Base-by-base conservation (phyloP, 1,140 invertebrate genomes). In the Eumaeus atala region DNA sequence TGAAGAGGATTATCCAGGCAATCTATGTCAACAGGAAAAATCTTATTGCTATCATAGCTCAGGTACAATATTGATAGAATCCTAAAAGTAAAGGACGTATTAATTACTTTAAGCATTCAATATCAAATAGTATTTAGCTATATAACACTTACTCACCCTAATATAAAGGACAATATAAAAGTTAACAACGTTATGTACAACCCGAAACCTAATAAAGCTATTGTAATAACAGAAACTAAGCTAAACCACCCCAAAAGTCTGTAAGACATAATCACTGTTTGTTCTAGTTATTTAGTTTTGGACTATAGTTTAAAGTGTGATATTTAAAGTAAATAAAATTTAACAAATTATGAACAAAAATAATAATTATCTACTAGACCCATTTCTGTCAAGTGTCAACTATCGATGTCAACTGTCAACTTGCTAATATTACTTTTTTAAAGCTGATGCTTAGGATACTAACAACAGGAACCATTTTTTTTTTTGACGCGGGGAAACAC, bases 1-100 rank as follows among this genome's bases (percentile, higher is more conserved):
- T 81, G 78, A 10, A 87, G 57, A 14, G 81, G 84, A 67, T 87
- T 77, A 71, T 84, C 80, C 48, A 84, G 58, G 56, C 62, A 69
- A 35, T 87, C 74, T 49, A 84, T 67, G 62, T 81, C 77, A 36
- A 69, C 64, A 42, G 74, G 60, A 56, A 87, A 84, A 63, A 84
- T 67, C 51, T 78, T 84, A 34, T 70, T 82, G 21, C 63, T 61
- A 54, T 87, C 78, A 70, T 81, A 87, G 49, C 64, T 74, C 49
- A 84, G 72, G 61, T 84, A 78, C 11, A 87, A 57, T 36, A 87
- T 67, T 44, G 78, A 82, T 12, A 75, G 47, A 9, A 77, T 55
- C 18, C 83, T 84, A 68, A 35, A n/a, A 70, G 76, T 64, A 17
- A 54, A 59, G 53, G 54, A 11, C 47, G 33, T 60, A 48, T 10